Conservation (phyloP, 2,797 vertebrate genomes). For the Phrynocephalus forsythii region DNA sequence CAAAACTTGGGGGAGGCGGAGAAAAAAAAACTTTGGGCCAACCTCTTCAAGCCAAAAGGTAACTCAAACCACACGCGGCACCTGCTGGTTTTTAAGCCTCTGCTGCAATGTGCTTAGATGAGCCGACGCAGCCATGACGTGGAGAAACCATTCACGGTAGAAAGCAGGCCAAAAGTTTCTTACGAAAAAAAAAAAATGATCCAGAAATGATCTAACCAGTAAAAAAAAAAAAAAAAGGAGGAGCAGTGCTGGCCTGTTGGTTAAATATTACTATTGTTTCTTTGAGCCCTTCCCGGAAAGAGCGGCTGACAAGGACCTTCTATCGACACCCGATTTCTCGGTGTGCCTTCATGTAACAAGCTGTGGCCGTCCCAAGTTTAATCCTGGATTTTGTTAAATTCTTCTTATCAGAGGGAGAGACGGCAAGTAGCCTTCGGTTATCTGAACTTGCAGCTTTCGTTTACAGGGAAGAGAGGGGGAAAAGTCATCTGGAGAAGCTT, state of each 20-base stretch:
- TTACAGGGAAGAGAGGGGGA: background rate
- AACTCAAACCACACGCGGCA: background rate
- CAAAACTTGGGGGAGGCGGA: no score
- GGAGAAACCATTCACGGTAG: conserved; percentile 3
- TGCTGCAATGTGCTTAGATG: background rate
- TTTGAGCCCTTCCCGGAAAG: background rate
- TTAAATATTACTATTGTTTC: background rate
- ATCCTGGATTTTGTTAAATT: background rate
- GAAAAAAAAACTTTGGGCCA: conserved; percentile 31
- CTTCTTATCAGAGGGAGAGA: background rate
- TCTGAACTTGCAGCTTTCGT: background rate
- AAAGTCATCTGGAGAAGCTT: background rate
- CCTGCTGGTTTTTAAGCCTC: background rate
- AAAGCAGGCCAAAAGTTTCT: background rate
- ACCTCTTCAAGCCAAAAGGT: background rate
- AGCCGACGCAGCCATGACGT: background rate
- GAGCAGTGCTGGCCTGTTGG: background rate
- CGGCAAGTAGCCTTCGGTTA: background rate
- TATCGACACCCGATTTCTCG: background rate
- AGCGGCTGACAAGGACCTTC: background rate
- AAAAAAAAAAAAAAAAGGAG: background rate
- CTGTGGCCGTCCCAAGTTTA: background rate
- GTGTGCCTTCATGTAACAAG: background rate
- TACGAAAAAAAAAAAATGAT: background rate
- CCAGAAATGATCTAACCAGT: background rate